Evolutionary conservation across 2,888 invertebrate species (phyloP).

Genomic region (Phymatocera aterrima): DNA sequence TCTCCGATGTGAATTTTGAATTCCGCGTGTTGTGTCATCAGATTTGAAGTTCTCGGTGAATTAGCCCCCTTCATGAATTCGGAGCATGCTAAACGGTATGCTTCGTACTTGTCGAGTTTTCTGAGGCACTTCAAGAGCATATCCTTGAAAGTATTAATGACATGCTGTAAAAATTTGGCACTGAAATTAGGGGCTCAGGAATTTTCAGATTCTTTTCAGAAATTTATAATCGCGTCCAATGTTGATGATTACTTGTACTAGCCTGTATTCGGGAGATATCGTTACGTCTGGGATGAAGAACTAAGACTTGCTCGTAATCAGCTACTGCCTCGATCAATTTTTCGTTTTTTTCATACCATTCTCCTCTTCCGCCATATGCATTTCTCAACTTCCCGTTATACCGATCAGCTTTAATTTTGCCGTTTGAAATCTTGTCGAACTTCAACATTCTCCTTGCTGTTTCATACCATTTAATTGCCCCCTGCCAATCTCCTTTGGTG

Average conservation of each 20-base stretch:
- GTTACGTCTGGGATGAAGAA: constrained; percentile 39
- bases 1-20: constrained; percentile 57
- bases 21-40: constrained; percentile 55
- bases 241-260: neutral
- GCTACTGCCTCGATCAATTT: constrained; percentile 51
- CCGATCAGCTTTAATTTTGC: neutral
- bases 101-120: constrained; percentile 55
- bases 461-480: constrained; percentile 55
- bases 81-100: constrained; percentile 54
- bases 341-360: constrained; percentile 46
- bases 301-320: constrained; percentile 58
- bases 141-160: constrained; percentile 51
- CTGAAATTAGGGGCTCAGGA: neutral
- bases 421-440: constrained; percentile 40
- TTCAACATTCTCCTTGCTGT: constrained; percentile 50
- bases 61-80: constrained; percentile 51
- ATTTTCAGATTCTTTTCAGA: neutral
- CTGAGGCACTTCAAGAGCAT: constrained; percentile 53
- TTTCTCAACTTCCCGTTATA: constrained; percentile 51
- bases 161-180: neutral
- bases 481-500: constrained; percentile 51
- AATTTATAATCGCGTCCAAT: neutral
- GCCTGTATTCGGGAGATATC: constrained; percentile 50
- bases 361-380: constrained; percentile 52
- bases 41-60: constrained; percentile 49